phyloP scores from a whole-genome alignment of 2,888 invertebrate species.

The Dromius quadrimaculatus region DNA sequence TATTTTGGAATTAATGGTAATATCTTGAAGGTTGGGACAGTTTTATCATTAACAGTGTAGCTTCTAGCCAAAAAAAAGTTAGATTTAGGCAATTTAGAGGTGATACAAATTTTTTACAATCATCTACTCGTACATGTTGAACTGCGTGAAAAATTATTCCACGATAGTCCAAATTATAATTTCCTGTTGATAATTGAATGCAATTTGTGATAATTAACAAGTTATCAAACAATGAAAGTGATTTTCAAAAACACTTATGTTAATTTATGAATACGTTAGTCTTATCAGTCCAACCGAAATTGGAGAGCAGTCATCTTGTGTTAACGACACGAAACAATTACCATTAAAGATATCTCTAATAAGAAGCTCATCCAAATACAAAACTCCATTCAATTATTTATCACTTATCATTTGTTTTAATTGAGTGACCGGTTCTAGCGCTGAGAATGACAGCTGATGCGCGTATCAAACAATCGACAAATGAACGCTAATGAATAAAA shows the following conservation, averaged over 20 bases:
- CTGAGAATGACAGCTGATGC: constrained; percentile 46
- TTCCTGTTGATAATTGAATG: no score
- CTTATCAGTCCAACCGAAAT: constrained; percentile 29
- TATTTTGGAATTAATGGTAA: no score
- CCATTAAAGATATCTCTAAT: constrained; percentile 45
- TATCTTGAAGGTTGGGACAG: no score
- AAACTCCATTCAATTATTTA: constrained; percentile 46
- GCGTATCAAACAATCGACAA: constrained; percentile 49
- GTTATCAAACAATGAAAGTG: constrained; percentile 9
- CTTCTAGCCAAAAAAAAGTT: not conserved
- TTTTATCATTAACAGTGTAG: constrained; percentile 18
- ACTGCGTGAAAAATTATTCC: constrained; percentile 3
- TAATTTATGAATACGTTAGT: constrained; percentile 21
- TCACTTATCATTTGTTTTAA: constrained; percentile 52
- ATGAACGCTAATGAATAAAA: constrained; percentile 46
- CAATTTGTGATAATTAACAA: constrained; percentile 19
- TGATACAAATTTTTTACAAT: constrained; percentile 23
- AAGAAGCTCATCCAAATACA: constrained; percentile 32
- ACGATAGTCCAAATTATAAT: not conserved
- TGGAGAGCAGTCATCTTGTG: constrained; percentile 16
- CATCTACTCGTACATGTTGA: not conserved
- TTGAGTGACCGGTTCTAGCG: constrained; percentile 51
- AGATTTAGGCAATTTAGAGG: not conserved
- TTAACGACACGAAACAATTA: constrained; percentile 38
- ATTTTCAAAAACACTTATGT: constrained; percentile 13